phyloP scores from a whole-genome alignment of 1,140 invertebrate species.

The Vollenhovia emeryi region DNA sequence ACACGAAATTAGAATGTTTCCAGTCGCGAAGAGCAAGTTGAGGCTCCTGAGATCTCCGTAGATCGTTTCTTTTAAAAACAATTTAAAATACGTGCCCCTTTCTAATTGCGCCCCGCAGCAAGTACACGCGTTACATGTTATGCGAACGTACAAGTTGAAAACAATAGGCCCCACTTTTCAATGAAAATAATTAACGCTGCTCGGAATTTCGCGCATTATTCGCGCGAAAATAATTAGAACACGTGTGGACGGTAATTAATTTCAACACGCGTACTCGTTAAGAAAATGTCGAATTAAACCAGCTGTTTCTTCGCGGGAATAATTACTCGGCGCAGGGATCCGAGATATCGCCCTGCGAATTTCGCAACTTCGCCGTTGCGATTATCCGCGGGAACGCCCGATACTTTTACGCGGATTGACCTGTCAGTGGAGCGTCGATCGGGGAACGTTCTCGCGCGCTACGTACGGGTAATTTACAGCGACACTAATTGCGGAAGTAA shows the following conservation, averaged over 20 bases:
- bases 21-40: too few species aligned
- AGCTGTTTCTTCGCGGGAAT: not conserved
- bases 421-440: not conserved
- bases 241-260: not conserved
- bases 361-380: not conserved
- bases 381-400: not conserved
- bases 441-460: not conserved
- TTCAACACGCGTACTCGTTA: not conserved
- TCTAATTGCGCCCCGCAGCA: too few species aligned
- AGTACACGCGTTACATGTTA: not conserved
- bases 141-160: not conserved
- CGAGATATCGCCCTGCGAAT: not conserved
- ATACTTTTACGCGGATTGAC: not conserved
- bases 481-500: conserved; percentile 2
- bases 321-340: not conserved
- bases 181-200: not conserved
- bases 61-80: not conserved
- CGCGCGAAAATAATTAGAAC: not conserved
- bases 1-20: too few species aligned
- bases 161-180: not conserved
- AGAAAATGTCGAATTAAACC: not conserved
- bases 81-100: not conserved
- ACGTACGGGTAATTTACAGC: conserved; percentile 10
- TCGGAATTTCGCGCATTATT: not conserved
- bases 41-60: too few species aligned